Base-by-base conservation (phyloP, 2,888 invertebrate species). In the Cancer borealis region DNA sequence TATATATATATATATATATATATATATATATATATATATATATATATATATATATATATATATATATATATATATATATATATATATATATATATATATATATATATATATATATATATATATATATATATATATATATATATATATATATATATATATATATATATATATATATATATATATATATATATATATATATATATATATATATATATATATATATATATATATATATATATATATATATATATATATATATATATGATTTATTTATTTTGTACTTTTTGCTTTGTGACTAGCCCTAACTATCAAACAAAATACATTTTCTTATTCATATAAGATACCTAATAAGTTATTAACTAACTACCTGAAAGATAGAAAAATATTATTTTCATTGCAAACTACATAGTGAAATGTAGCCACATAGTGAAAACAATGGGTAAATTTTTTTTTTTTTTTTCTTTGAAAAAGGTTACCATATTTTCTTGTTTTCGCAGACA, bases 161-260 rank as follows among this genome's bases (percentile, higher is more conserved):
- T 60, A 26, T 66, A 66, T 66, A 5, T 66, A 39, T 21, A 17
- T 91, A 66, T 66, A 39, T 66, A 66, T 66, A 66, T 91, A 66
- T 91, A 91, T 66, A 66, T 66, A 66, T 91, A 91, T 91, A 91
- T 91, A 91, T 91, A 91, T 91, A 91, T 91, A 91, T 91, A 91
- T 91, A 91, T 91, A 91, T 91, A 91, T 91, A 91, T 91, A 91
- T 91, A 91, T 91, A 91, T 91, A 91, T 91, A 91, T 91, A 91
- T 91, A 91, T 54, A 91, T 91, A 91, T 91, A 91, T 91, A 91
- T 91, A 91, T 54, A 91, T 54, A 91, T 91, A 91, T 91, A 91
- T 91, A 91, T 91, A 91, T 91, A 91, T 54, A 91, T 14, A 39
- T 39, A 39, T 10, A 39, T 12, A 66, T 39, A 39, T 46, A 66